Evolutionary conservation across 2,797 vertebrate species (phyloP), one percentile per base, ranked within the genome.

Genomic region (Smutsia temminckii): DNA sequence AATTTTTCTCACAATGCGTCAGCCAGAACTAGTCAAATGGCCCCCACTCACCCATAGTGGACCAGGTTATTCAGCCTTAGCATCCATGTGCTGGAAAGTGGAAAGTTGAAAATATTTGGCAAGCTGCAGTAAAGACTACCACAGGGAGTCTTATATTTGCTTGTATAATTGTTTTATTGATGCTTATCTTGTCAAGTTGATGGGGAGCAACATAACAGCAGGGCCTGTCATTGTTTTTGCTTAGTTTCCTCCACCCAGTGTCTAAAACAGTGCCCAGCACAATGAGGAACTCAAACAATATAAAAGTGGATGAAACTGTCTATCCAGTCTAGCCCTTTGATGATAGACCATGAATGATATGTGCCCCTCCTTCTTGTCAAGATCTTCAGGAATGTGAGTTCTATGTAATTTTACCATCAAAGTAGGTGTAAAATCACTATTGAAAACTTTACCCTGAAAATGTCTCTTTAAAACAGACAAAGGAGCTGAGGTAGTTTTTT

Each of bases 381-480:
- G 8, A 59, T 85, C 51, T 80, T 92, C 18, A 78, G 23, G 21
- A 94, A 57, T 74, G 16, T 86, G 51, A 55, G 6, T 78, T 86
- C 59, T 37, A 7, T 37, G 3, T 89, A 66, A 51, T 72, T 5
- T 77, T 78, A 59, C 29, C 59, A 13, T 79, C 61, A 12, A 95
- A 88, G 9, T 71, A 69, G 17, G 37, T 59, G 0, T 46, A 71
- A 87, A 77, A 79, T 64, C 12, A 53, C 16, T 59, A 10, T 57
- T 69, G 68, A 46, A 90, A 80, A 85, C 75, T 20, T 63, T 4
- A 94, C 2, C 18, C 25, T 32, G 40, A 27, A 85, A 88, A 64
- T 84, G 34, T 85, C 29, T 91, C 40, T 91, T 94, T 61, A 64
- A 94, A 90, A 53, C 13, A 77, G 16, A 32, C 42, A 29, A 88